These are phyloP conservation scores for Herpailurus yagouaroundi DNA, from an alignment of 2,113 vertebrate species.

Conservation along the genomic window DNA sequence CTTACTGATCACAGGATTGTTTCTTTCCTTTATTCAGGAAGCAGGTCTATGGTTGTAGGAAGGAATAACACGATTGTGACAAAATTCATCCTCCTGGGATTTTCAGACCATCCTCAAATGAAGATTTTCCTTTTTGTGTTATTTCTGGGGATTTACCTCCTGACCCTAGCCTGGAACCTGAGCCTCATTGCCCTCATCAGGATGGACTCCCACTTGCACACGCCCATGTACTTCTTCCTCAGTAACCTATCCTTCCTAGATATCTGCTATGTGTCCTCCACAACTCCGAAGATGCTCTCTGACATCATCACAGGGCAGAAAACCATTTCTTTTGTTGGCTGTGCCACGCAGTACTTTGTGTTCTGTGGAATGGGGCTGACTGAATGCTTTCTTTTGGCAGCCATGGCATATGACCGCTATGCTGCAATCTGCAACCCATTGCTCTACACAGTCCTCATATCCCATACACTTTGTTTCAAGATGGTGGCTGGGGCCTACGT, in stretches of 20 bases:
- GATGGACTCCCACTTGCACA: conserved; percentile 56
- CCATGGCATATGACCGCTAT: conserved; percentile 64
- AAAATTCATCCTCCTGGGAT: conserved; percentile 64
- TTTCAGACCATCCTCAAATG: conserved; percentile 55
- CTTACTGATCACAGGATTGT: neutral
- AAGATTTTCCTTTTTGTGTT: conserved; percentile 36
- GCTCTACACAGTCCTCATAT: conserved; percentile 43
- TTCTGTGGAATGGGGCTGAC: conserved; percentile 61
- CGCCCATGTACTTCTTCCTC: conserved; percentile 70
- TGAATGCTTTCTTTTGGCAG: conserved; percentile 63
- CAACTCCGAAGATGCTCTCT: conserved; percentile 55
- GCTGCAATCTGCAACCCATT: conserved; percentile 60
- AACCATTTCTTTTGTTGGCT: conserved; percentile 56
- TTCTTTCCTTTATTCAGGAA: neutral
- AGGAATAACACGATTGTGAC: conserved; percentile 40
- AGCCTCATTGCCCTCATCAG: conserved; percentile 49
- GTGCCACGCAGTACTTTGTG: conserved; percentile 60
- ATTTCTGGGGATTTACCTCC: conserved; percentile 62
- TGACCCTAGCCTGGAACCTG: conserved; percentile 49
- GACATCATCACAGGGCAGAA: conserved; percentile 32
- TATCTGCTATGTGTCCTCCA: conserved; percentile 56
- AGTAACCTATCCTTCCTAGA: conserved; percentile 67
- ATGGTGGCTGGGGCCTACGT: conserved; percentile 29
- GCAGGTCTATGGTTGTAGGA: conserved; percentile 2
- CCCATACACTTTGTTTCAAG: conserved; percentile 43